A percentile compares a stretch with the other conserved stretches of the same genome.
These are phyloP conservation scores for Plagiodera versicolora DNA, from an alignment of 2,888 invertebrate genomes.

Conservation along the genomic window DNA sequence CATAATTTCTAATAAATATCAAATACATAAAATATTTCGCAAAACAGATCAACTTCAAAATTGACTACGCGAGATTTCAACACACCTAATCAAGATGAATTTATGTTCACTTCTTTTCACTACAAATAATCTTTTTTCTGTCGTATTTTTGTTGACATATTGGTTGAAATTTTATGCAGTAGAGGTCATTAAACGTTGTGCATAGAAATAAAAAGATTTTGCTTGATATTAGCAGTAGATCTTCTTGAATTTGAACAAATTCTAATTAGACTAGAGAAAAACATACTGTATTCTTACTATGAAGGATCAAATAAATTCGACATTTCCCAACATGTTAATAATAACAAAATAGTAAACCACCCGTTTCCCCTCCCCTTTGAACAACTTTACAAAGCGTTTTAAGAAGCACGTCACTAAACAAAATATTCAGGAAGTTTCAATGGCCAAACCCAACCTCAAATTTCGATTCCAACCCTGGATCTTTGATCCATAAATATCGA, in stretches of 20 bases:
- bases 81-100: background rate
- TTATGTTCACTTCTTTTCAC: too few species aligned
- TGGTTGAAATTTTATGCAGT: too few species aligned
- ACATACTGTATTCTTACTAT: background rate
- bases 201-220: too few species aligned
- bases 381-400: background rate
- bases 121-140: too few species aligned
- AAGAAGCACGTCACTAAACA: background rate
- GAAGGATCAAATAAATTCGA: background rate
- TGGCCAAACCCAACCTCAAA: too few species aligned
- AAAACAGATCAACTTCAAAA: slow-evolving; percentile 10
- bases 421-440: too few species aligned
- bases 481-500: too few species aligned
- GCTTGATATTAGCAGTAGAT: background rate
- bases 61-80: background rate
- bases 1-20: slow-evolving; percentile 17
- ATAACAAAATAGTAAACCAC: background rate
- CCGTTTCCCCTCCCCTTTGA: background rate
- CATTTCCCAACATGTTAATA: background rate
- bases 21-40: slow-evolving; percentile 19
- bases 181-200: too few species aligned
- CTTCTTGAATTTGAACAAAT: too few species aligned
- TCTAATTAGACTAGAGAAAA: background rate
- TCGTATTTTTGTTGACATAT: too few species aligned
- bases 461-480: too few species aligned